Conservation (phyloP, 2,797 vertebrate genomes). For the Selene dorsalis region DNA sequence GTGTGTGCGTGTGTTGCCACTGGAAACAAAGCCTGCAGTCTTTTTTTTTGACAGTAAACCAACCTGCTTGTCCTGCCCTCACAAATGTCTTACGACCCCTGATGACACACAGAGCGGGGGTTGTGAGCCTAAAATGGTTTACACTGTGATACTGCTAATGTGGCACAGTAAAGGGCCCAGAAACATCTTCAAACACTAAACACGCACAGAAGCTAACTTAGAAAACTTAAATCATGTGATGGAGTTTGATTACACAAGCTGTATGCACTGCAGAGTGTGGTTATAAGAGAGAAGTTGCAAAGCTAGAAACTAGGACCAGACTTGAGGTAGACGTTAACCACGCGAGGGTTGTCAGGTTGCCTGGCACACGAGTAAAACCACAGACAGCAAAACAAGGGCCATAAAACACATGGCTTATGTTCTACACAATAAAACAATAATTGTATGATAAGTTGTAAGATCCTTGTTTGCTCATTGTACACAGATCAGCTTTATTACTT, state of each 20-base stretch:
- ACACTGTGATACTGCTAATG: not conserved
- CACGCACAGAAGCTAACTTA: not conserved
- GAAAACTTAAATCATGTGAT: not conserved
- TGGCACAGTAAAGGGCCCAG: not conserved
- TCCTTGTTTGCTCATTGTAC: slow-evolving; percentile 47
- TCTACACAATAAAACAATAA: slow-evolving; percentile 26
- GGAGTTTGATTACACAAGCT: not conserved
- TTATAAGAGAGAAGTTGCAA: not conserved
- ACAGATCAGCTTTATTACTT: not conserved
- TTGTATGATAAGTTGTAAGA: not conserved
- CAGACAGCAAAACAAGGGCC: not conserved
- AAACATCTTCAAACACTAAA: not conserved
- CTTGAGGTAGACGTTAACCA: slow-evolving; percentile 5
- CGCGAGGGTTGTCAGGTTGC: not conserved
- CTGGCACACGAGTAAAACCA: slow-evolving; percentile 14
- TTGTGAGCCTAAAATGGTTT: not conserved
- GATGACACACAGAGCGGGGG: not conserved
- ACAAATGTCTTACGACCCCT: not conserved
- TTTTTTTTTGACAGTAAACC: not conserved
- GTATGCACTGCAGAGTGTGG: not conserved
- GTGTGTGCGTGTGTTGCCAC: slow-evolving; percentile 4
- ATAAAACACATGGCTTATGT: not conserved
- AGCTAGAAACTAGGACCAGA: not conserved
- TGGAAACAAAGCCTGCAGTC: slow-evolving; percentile 17
- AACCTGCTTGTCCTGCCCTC: not conserved